Percentiles rank a stretch among this genome's conserved stretches.
These are phyloP conservation scores for Riptortus pedestris DNA, from an alignment of 1,140 invertebrate genomes.

Conservation along the genomic window DNA sequence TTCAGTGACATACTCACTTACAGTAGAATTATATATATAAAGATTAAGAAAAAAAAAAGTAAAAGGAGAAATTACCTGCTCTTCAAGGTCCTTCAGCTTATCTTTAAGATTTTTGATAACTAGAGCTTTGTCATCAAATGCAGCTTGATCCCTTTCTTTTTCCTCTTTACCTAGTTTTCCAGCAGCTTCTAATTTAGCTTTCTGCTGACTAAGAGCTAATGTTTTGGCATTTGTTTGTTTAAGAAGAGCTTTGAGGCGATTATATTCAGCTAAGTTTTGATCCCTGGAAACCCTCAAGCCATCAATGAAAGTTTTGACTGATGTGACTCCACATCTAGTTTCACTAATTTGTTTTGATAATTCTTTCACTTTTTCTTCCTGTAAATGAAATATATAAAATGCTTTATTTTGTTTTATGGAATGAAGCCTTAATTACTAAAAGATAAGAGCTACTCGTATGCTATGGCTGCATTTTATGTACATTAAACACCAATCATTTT, in stretches of 20 bases:
- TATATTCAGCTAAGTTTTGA: conserved; percentile 25
- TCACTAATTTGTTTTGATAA: conserved; percentile 78
- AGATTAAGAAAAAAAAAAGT: background rate
- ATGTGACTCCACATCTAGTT: conserved; percentile 76
- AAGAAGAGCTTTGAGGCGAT: conserved; percentile 60
- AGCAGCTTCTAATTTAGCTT: conserved; percentile 67
- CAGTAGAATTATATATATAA: no score
- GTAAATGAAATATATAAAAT: conserved; percentile 29
- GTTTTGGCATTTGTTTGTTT: conserved; percentile 66
- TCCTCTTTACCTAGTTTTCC: conserved; percentile 48
- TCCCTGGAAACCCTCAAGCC: conserved; percentile 86
- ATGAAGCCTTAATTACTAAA: conserved; percentile 17
- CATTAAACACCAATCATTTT: conserved; percentile 6
- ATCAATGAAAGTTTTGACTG: conserved; percentile 90
- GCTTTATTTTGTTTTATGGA: no score
- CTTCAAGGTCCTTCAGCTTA: conserved; percentile 52
- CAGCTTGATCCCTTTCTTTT: conserved; percentile 52
- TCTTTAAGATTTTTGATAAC: conserved; percentile 75
- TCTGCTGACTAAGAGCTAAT: conserved; percentile 69
- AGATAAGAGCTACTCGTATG: background rate
- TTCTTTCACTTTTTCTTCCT: conserved; percentile 76
- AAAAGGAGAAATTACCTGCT: conserved; percentile 41
- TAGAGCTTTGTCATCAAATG: conserved; percentile 70
- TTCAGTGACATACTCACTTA: no score
- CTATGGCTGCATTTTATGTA: conserved; percentile 2